Evolutionary conservation across 1,140 invertebrate genomes (phyloP).

Genomic region (Ips typographus): DNA sequence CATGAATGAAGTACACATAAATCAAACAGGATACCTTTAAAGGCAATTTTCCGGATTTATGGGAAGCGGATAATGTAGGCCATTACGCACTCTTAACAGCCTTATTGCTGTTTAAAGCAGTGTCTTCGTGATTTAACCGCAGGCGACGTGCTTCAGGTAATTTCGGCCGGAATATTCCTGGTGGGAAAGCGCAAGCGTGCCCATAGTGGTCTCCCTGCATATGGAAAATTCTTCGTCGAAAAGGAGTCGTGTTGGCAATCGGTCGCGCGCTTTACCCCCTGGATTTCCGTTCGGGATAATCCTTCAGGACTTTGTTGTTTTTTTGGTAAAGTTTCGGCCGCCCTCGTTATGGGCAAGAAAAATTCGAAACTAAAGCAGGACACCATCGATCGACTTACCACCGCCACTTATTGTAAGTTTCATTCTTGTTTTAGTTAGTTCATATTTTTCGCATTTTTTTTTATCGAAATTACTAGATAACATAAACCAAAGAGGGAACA

Average conservation of each 20-base stretch:
- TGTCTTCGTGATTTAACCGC: too few relatives aligned
- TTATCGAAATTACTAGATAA: too few relatives aligned
- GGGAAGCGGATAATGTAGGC: too few relatives aligned
- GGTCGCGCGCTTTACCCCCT: background rate
- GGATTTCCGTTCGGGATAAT: background rate
- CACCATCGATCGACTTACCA: slow-evolving; percentile 84
- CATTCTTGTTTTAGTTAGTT: slow-evolving; percentile 13
- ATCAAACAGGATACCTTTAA: too few relatives aligned
- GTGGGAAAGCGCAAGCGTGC: slow-evolving; percentile 2
- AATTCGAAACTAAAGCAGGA: slow-evolving; percentile 92
- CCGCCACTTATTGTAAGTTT: slow-evolving; percentile 88
- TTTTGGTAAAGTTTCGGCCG: background rate
- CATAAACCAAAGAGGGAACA: too few relatives aligned
- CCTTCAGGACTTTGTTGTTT: slow-evolving; percentile 3
- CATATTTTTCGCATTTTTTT: background rate
- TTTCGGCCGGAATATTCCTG: background rate
- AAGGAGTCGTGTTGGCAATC: slow-evolving; percentile 1
- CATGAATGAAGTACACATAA: too few relatives aligned
- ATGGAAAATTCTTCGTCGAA: background rate
- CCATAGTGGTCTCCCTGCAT: background rate
- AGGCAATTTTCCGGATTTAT: too few relatives aligned
- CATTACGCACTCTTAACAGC: too few relatives aligned
- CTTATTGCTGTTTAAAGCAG: too few relatives aligned
- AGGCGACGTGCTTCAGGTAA: too few relatives aligned
- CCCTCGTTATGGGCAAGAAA: slow-evolving; percentile 75